Evolutionary conservation across 2,113 vertebrate genomes (phyloP), one percentile per base, ranked within the genome.

Genomic region (Rana temporaria): DNA sequence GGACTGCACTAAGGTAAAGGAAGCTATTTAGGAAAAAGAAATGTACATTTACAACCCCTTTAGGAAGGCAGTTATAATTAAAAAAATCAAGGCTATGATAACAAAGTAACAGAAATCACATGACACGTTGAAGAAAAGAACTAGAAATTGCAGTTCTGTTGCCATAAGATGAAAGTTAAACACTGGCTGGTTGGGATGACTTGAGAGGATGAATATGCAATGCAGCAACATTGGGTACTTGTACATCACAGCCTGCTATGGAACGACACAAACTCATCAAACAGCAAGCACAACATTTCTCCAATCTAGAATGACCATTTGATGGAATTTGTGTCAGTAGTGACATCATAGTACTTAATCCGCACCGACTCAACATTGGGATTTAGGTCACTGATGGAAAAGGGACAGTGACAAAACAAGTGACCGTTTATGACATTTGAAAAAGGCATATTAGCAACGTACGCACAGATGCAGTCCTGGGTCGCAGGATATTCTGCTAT

Each of bases 401-500:
- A 16, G 24, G 24, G 22, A 70, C 20, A 7, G 24, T 53, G 67
- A 22, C 22, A 26, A 71, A 26, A 55, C 16, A 26, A 71, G 11
- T 60, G n/a, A 75, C 56, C 14, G 6, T 75, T 22, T 42, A 38
- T 6, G 15, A n/a, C 57, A 19, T 42, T 60, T 38, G 1, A 14
- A 48, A 48, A 48, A 48, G 2, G 9, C 60, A 57, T 14, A 19
- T 59, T 11, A 32, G 18, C 19, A 38, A 38, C 8, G 1, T 20
- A 19, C 4, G 30, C 15, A 32, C 22, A 42, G 59, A 57, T 74
- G 52, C 56, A 69, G 77, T 68, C 62, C 24, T 64, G 63, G 52
- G 60, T 70, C 18, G 60, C 18, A 34, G 6, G 34, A n/a, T n/a
- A n/a, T n/a, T n/a, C n/a, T n/a, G n/a, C n/a, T n/a, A n/a, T n/a